Base-by-base conservation (phyloP, 2,888 invertebrate species). In the Vannuccia rotundouncinata region DNA sequence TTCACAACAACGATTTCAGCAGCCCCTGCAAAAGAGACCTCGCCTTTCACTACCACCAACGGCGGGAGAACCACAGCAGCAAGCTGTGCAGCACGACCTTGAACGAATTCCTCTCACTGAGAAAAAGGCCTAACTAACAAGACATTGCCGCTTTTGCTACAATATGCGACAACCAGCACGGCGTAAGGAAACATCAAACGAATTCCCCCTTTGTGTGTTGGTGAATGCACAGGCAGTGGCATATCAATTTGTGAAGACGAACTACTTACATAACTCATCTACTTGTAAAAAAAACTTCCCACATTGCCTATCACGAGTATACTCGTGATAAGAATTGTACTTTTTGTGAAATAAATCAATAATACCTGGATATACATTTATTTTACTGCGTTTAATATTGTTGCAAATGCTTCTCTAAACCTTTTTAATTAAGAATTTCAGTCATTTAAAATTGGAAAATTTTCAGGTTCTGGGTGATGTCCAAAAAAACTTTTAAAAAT, bases 381-480 rank as follows among this genome's bases (percentile, higher is more conserved):
- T 22, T 66, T 66, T 66, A 27, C 13, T 66, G 66, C 66, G 13
- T 66, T 22, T 5, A 66, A 66, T 66, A 66, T 66, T 66, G 2
- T 66, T 66, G 25, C 22, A 66, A 66, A 66, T 22, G 13, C 22
- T 66, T 27, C 66, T 66, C 25, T 2, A 66, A 66, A 66, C 66
- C 25, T 5, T 66, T 66, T 22, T 66, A 66, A 66, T 66, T 66
- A 66, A 66, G 13, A 17, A 66, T 66, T 66, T 66, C 13, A 22
- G 25, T 66, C 2, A 66, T 66, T 66, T 66, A 66, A 66, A 66
- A 66, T 66, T 66, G 66, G 66, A 66, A 66, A 22, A 66, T 22
- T 66, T 66, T 66, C 66, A 66, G 66, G 66, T 66, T 66, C 25
- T 66, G 66, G 66, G 66, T 66, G 25, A 27, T 66, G 66, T 66